Base-by-base conservation (phyloP, 2,797 vertebrate species). In the Loris lydekkerianus region DNA sequence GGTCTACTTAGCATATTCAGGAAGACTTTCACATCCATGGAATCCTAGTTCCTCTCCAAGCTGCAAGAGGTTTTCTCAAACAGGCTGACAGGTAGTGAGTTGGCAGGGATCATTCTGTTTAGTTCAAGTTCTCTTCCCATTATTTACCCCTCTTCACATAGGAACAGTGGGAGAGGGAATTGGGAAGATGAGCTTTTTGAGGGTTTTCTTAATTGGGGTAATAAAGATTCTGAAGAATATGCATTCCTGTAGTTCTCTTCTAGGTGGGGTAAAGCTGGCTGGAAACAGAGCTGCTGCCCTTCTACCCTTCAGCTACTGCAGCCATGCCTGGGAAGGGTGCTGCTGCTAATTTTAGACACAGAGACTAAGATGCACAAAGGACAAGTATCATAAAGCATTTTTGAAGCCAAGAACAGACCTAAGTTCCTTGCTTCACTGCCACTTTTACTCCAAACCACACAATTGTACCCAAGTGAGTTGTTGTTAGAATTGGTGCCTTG, bases 271-370 rank as follows among this genome's bases (percentile, higher is more conserved):
- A 67, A 76, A 84, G 53, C 9, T 75, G 82, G 80, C 76, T 31
- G 8, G 7, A n/a, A n/a, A 56, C 40, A 63, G 77, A 93, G 93
- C 40, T 53, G 83, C 67, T 67, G 67, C 80, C 89, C 84, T 69
- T n/a, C 56, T 67, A 92, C 77, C 27, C 81, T 37, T 77, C 29
- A 2, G 63, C 90, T 49, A 25, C 67, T 83, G 88, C 83, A 60
- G 82, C 67, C 18, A 27, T 34, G 89, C 89, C 93, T 86, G 88
- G 94, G 86, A 95, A 97, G 95, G 95, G 87, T 82, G 31, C 23
- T 91, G 91, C 34, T 77, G 83, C 97, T 96, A 96, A 95, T 96
- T 97, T 97, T 95, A 97, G 92, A 95, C 82, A 34, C 29, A 65
- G 69, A 95, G 83, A 87, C 61, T 27, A 92, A 87, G 96, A 93